Percentiles rank a stretch among this genome's conserved stretches.
Evolutionary conservation across 2,113 vertebrate species (phyloP).

Genomic region (Carettochelys insculpta): DNA sequence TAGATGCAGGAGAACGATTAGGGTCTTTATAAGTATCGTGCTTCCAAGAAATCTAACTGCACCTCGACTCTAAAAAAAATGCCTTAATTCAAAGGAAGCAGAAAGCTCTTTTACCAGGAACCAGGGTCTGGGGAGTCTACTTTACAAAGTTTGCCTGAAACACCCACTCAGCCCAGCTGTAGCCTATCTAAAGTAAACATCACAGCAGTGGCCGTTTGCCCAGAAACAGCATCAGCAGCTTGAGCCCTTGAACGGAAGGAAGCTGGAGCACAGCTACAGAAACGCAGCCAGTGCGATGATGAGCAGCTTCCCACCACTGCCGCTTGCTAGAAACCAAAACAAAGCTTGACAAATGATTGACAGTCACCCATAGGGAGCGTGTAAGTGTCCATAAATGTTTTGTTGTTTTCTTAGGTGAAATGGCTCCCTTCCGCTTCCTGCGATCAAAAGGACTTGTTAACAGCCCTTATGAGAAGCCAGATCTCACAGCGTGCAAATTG

Average conservation of each 20-base stretch:
- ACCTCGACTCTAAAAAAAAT: neutral
- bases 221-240: constrained; percentile 43
- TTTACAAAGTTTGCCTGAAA: constrained; percentile 7
- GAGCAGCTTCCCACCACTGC: neutral
- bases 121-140: constrained; percentile 5
- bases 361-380: neutral
- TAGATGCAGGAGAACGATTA: neutral
- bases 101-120: neutral
- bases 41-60: neutral
- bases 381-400: neutral
- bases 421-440: constrained; percentile 35
- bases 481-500: neutral
- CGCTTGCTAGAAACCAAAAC: neutral
- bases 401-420: constrained; percentile 29
- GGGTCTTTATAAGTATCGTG: rapidly evolving
- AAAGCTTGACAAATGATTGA: neutral
- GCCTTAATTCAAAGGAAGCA: neutral
- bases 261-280: neutral
- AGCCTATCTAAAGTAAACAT: constrained; percentile 49
- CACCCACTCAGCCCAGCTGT: constrained; percentile 64
- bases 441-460: constrained; percentile 52
- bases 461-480: constrained; percentile 47
- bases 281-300: neutral
- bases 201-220: constrained; percentile 56
- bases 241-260: constrained; percentile 53